Evolutionary conservation across 2,888 invertebrate species (phyloP), one percentile per base, ranked within the genome.

Genomic region (Criorhina ranunculi): DNA sequence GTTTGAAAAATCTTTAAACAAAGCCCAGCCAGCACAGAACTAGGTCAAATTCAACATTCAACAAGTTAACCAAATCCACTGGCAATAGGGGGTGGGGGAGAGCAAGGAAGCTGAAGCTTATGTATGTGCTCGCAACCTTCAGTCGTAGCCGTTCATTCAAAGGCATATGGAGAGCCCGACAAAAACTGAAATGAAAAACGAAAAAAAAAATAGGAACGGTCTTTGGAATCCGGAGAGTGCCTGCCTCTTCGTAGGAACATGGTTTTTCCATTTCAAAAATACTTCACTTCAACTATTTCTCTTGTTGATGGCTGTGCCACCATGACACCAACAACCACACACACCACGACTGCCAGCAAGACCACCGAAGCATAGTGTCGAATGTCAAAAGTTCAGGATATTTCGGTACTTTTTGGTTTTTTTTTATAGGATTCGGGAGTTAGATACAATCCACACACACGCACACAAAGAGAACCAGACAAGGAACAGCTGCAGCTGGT

Each of bases 331-430:
- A n/a, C n/a, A n/a, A n/a, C n/a, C n/a, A n/a, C n/a, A n/a, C n/a
- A n/a, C 49, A 40, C 51, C 53, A 33, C 11, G 9, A 19, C 29
- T 17, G 6, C 24, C 15, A 66, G 40, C 40, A 12, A 17, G 17
- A 24, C 53, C 67, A 49, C 40, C 49, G 35, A 42, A 37, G 40
- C 76, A 44, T 66, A 44, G 59, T 82, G 77, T 82, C 64, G 81
- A 72, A 70, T 77, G 77, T 77, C 77, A 77, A 77, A 70, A 82
- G 81, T 66, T 82, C 70, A 31, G 44, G 29, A 72, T 60, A 67
- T 59, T 67, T 44, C 55, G n/a, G 33, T 57, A 46, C 37, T 46
- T 62, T 66, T 33, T 51, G 33, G 33, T 53, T 35, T 35, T 44
- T 55, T 57, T 37, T 1, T 31, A 59, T 35, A 37, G 44, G 51